phyloP scores from a whole-genome alignment of 2,797 vertebrate genomes.

The Chelon labrosus region DNA sequence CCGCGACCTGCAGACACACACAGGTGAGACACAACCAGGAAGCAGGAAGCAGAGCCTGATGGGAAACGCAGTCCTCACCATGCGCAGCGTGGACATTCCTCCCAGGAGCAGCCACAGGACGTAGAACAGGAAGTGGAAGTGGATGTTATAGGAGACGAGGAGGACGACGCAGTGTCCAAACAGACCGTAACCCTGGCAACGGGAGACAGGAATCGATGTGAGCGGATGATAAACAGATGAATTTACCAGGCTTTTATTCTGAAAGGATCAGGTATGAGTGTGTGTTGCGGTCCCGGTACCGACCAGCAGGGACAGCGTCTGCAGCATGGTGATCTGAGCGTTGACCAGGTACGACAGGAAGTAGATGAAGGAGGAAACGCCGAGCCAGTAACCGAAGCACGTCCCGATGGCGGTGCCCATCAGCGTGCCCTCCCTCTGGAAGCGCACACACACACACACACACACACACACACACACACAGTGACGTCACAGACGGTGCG shows the following conservation, averaged over 20 bases:
- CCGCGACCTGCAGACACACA: slow-evolving; percentile 85
- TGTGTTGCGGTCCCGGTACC: slow-evolving; percentile 49
- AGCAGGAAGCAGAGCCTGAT: not conserved
- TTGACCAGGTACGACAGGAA: slow-evolving; percentile 97
- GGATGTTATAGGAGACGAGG: slow-evolving; percentile 95
- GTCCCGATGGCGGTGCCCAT: slow-evolving; percentile 99
- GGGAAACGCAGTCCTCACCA: slow-evolving; percentile 83
- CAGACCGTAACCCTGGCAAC: slow-evolving; percentile 92
- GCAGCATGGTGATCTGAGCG: slow-evolving; percentile 97
- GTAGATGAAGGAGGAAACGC: slow-evolving; percentile 95
- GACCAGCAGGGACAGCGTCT: slow-evolving; percentile 95
- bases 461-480: slow-evolving; percentile 13
- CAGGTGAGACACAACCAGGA: not conserved
- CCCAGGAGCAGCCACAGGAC: slow-evolving; percentile 93
- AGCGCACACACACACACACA: not conserved
- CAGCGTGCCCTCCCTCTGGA: slow-evolving; percentile 94
- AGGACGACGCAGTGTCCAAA: slow-evolving; percentile 96
- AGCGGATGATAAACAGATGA: no score
- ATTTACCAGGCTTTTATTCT: no score
- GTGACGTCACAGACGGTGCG: no score
- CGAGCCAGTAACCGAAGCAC: slow-evolving; percentile 98
- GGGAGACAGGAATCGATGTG: slow-evolving; percentile 35
- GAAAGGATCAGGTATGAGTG: no score
- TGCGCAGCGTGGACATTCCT: slow-evolving; percentile 94
- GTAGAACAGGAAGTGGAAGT: slow-evolving; percentile 97